Evolutionary conservation across 2,797 vertebrate genomes (phyloP), one percentile per base, ranked within the genome.

Genomic region (Takifugu ocellatus): DNA sequence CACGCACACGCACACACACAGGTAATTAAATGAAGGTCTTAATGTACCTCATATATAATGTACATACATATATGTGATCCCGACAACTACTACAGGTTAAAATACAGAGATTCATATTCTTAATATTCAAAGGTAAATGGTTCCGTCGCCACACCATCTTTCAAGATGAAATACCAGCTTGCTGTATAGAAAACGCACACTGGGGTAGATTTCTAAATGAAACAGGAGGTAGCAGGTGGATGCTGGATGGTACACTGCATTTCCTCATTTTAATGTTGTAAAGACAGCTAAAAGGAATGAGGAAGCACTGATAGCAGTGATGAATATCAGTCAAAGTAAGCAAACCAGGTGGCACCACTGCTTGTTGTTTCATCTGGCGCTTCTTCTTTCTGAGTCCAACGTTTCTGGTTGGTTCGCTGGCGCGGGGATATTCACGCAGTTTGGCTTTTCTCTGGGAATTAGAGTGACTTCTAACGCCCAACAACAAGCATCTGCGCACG

Each of bases 311-410:
- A 39, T 39, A 39, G 36, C 11, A 39, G 36, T 14, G 36, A 39
- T 39, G 36, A 5, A 39, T 39, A 39, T 39, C 46, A 61, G 39
- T 33, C 43, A 45, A 59, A 55, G 50, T 39, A 39, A 79, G 48
- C 76, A 81, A 86, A 61, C 58, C 84, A 81, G 83, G 89, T 39
- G 88, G 84, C 83, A 51, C 55, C 56, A 85, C 67, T 44, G n/a
- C 43, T 44, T 44, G n/a, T 44, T 8, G 9, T 12, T 2, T 39
- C 36, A 39, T 39, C 43, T 16, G 7, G n/a, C 43, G 15, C n/a
- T 44, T 44, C n/a, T 16, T n/a, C 15, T 44, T 44, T 10, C 43
- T 1, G 43, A 6, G 4, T 44, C 43, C 16, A 44, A 2, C 6
- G n/a, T 44, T 5, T 44, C n/a, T 44, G n/a, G n/a, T 44, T 39